These are phyloP conservation scores for Halcyon smyrnensis DNA, from an alignment of 2,797 vertebrate genomes.

Conservation along the genomic window DNA sequence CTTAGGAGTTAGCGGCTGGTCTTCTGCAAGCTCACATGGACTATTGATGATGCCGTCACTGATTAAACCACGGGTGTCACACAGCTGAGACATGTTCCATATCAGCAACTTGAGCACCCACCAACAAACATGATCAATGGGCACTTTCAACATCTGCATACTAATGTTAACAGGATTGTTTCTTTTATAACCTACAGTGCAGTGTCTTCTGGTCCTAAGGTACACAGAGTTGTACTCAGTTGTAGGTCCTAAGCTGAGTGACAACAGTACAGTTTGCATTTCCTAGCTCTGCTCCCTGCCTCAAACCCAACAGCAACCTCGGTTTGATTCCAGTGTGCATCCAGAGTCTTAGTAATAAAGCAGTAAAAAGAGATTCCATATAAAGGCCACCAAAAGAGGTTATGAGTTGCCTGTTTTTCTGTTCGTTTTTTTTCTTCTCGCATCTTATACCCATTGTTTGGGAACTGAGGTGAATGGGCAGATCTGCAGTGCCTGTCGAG, in stretches of 20 bases:
- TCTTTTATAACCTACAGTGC: background rate
- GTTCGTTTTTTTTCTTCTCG: background rate
- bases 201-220: background rate
- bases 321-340: background rate
- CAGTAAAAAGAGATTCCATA: background rate
- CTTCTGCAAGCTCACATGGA: background rate
- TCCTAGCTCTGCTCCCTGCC: background rate
- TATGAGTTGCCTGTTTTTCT: background rate
- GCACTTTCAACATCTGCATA: background rate
- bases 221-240: background rate
- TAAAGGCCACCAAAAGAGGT: background rate
- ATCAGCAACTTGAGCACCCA: background rate
- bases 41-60: background rate
- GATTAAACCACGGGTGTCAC: background rate
- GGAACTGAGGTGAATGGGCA: background rate
- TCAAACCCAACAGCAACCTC: background rate
- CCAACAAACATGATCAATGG: background rate
- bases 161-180: background rate
- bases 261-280: background rate
- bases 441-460: background rate
- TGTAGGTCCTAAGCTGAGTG: background rate
- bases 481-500: fast-evolving
- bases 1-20: background rate
- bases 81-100: background rate
- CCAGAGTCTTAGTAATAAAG: background rate